A percentile compares a stretch with the other conserved stretches of the same genome.
Evolutionary conservation across 2,113 vertebrate genomes (phyloP).

Genomic region (Neogale vison): DNA sequence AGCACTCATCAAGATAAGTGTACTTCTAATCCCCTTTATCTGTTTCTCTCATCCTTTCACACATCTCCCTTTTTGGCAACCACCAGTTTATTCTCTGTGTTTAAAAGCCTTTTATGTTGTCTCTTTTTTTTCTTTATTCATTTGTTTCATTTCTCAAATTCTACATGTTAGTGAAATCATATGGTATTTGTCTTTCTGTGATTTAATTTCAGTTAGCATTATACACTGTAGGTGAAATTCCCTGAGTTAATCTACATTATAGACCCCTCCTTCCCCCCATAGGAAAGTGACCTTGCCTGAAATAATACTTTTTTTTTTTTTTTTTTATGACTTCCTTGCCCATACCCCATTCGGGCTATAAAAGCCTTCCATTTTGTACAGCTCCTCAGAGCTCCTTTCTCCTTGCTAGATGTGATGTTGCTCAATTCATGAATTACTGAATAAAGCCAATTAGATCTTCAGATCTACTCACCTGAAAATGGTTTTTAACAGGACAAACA

Average conservation of each 20-base stretch:
- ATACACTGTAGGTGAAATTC: background rate
- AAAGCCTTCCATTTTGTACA: background rate
- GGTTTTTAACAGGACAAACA: background rate
- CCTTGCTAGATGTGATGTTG: background rate
- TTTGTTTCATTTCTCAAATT: background rate
- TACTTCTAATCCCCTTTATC: background rate
- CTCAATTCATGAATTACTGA: background rate
- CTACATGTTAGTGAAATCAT: background rate
- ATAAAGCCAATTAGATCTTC: background rate
- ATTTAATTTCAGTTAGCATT: background rate
- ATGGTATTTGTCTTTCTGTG: background rate
- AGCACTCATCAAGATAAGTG: background rate
- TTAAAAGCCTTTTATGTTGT: background rate
- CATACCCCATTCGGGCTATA: background rate
- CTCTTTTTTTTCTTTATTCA: background rate
- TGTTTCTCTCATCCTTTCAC: background rate
- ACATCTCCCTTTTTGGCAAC: background rate
- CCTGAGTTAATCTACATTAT: background rate
- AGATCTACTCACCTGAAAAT: background rate
- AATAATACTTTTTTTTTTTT: background rate
- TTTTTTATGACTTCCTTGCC: background rate
- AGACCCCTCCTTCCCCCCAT: background rate
- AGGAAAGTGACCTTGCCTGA: background rate
- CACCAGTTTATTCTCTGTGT: background rate
- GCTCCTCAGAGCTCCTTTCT: background rate